Base-by-base conservation (phyloP, 2,797 vertebrate species). In the Myotis daubentonii region DNA sequence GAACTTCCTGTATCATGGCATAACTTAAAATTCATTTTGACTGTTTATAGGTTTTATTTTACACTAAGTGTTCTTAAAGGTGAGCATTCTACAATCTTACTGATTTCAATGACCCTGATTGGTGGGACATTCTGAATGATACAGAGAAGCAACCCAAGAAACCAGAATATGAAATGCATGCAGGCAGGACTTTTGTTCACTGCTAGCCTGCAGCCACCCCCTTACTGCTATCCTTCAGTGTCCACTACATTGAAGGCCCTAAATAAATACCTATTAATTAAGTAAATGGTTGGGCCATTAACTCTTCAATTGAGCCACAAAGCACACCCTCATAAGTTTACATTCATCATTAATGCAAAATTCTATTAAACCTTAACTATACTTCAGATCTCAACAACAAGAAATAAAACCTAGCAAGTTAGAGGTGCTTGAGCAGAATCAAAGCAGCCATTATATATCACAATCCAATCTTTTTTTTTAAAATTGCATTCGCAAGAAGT, bases 21-120 rank as follows among this genome's bases (percentile, higher is more conserved):
- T 68, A 90, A 68, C 55, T 83, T 87, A 86, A 91, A 60, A 79
- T 66, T 89, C 23, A 51, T 44, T 95, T 86, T 87, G 33, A 74
- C 11, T 91, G 5, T 57, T 84, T 68, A 51, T 38, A 71, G 1
- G n/a, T 16, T 80, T 87, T 79, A 65, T 60, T 87, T 93, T 91
- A 75, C 2, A 92, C 55, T n/a, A 92, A 91, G 5, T 65, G 41
- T 65, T 57, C 44, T 82, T 82, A 86, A 89, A 88, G 71, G 11
- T 89, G 30, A 85, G 74, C n/a, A 85, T 80, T 47, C 72, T 86
- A 91, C n/a, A 49, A 49, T 41, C 66, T 53, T 66, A 30, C 16
- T 87, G 76, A 72, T 86, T 89, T n/a, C 55, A 81, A 76, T 65
- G 76, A 75, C 22, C 28, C 44, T 72, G 28, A 74, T 20, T 75